Base-by-base conservation (phyloP, 2,888 invertebrate species). In the Drosophila recens region DNA sequence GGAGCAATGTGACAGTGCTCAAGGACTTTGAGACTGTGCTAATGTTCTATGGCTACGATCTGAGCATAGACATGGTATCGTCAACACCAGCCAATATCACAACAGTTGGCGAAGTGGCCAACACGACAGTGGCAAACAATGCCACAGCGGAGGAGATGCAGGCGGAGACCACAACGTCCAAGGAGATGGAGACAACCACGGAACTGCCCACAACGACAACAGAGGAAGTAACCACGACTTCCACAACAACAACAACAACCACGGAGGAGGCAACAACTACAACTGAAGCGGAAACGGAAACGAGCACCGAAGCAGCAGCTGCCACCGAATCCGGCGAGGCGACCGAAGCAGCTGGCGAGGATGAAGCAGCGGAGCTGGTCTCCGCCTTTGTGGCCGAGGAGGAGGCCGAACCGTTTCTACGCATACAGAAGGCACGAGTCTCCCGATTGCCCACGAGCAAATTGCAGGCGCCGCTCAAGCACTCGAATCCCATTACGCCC, bases 41-140 rank as follows among this genome's bases (percentile, higher is more conserved):
- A 38, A 94, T 94, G 75, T 97, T 97, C 91, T 97, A 97, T 86
- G 97, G 97, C 1, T 97, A 96, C 84, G 96, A 97, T 91, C 93
- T 96, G 64, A 94, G 95, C 38, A 77, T 89, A 15, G 92, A 92
- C 59, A 92, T 91, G 92, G 65, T 82, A 4, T 90, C 92, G 3
- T 75, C 90, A 0, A 88, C 83, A n/a, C 69, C 72, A 46, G 70
- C 66, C 0, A 87, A 88, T 64, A 3, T 68, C 0, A 80, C 80
- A 1, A 30, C 65, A 20, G 64, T 56, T 38, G n/a, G 43, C 0
- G 62, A 62, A 17, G 15, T 70, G 62, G 38, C 42, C 17, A 66
- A 79, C 49, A 64, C 69, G 30, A 78, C 80, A 1, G 58, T 71
- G 53, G 42, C 82, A 33, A 74, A 59, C 43, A 75, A 82, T 56